Percentiles rank a stretch among this genome's conserved stretches.
Evolutionary conservation across 1,140 invertebrate genomes (phyloP).

Genomic region (Antheraea pernyi): DNA sequence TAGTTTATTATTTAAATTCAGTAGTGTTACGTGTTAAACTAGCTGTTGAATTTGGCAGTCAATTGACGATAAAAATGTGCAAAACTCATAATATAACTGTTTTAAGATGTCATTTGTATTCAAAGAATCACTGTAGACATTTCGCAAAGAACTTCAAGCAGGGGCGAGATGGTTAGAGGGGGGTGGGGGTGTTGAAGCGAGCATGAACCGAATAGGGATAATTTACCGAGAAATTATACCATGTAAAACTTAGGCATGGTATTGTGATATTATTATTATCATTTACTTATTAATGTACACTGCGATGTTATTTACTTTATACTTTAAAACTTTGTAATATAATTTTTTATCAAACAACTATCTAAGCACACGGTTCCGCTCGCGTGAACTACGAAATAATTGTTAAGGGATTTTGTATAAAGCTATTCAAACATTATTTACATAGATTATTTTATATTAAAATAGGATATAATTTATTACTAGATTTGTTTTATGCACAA

Average conservation of each 20-base stretch:
- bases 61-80: slow-evolving; percentile 56
- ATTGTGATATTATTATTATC: slow-evolving; percentile 22
- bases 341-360: too few species aligned
- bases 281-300: neutral
- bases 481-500: too few species aligned
- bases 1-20: neutral
- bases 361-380: too few species aligned
- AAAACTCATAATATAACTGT: slow-evolving; percentile 65
- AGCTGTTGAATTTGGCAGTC: slow-evolving; percentile 36
- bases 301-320: too few species aligned
- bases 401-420: too few species aligned
- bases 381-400: too few species aligned
- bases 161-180: slow-evolving; percentile 22
- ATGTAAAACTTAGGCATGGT: slow-evolving; percentile 34
- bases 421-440: too few species aligned
- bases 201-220: slow-evolving; percentile 54
- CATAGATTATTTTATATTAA: too few species aligned
- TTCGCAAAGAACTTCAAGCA: slow-evolving; percentile 63
- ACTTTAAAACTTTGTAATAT: too few species aligned
- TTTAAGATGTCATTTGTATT: slow-evolving; percentile 78
- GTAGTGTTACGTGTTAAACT: slow-evolving; percentile 5
- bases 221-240: slow-evolving; percentile 61
- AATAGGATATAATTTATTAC: too few species aligned
- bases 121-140: slow-evolving; percentile 79
- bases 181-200: slow-evolving; percentile 48